A percentile compares a stretch with the other conserved stretches of the same genome.
phyloP scores from a whole-genome alignment of 2,797 vertebrate genomes.

The Neomorphus geoffroyi region DNA sequence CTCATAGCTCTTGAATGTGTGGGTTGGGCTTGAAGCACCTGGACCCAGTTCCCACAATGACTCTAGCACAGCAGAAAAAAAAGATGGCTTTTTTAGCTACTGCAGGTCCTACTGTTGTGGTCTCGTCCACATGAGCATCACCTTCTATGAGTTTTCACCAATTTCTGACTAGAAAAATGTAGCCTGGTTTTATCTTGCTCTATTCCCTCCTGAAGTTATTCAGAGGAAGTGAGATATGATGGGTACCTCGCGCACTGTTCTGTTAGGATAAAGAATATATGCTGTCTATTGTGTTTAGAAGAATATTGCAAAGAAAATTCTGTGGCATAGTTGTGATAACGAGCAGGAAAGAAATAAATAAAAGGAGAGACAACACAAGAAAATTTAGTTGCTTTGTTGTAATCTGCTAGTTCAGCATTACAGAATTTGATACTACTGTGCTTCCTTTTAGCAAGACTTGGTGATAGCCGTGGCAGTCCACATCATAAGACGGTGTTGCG shows the following conservation, averaged over 20 bases:
- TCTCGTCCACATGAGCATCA: not conserved
- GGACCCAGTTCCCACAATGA: not conserved
- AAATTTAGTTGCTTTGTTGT: not conserved
- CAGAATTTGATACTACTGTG: not conserved
- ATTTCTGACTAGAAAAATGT: not conserved
- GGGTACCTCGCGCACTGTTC: not conserved
- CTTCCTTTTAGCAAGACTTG: not conserved
- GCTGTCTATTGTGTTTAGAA: constrained; percentile 25
- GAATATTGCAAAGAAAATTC: constrained; percentile 13
- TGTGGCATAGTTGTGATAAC: constrained; percentile 18
- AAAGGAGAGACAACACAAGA: not conserved
- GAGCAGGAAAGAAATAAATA: constrained; percentile 6
- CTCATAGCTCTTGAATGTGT: not conserved
- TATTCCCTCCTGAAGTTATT: not conserved
- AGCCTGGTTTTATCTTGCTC: not conserved
- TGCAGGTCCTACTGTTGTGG: not conserved
- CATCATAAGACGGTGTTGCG: not conserved
- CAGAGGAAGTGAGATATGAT: constrained; percentile 10
- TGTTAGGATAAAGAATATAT: constrained; percentile 18
- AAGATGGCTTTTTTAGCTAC: not conserved
- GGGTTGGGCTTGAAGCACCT: not conserved
- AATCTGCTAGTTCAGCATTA: not conserved
- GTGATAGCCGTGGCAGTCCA: not conserved
- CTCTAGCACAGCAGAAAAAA: not conserved
- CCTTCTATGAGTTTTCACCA: not conserved